Percentiles rank a stretch among this genome's conserved stretches.
Conservation (phyloP, 1,140 invertebrate genomes). For the Riptortus pedestris region DNA sequence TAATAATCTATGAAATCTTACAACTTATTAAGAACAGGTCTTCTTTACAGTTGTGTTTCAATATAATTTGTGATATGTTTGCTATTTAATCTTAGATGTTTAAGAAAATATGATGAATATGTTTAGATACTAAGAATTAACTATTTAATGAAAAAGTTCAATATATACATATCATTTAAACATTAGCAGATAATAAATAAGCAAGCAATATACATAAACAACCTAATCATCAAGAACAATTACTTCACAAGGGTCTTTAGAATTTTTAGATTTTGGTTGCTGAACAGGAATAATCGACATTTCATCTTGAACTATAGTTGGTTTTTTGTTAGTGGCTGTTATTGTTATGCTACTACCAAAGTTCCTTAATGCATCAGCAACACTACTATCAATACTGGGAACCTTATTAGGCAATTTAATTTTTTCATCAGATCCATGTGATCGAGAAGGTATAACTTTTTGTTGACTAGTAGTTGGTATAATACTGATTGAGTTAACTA, state of each 20-base stretch:
- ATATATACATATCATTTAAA: background rate
- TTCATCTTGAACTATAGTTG: background rate
- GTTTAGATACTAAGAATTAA: no score
- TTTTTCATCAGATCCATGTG: background rate
- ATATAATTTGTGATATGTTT: no score
- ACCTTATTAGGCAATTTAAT: background rate
- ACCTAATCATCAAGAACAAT: conserved; percentile 21
- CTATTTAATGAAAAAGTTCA: background rate
- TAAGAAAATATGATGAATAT: no score
- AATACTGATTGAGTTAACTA: conserved; percentile 16
- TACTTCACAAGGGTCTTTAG: conserved; percentile 14
- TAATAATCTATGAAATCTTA: no score
- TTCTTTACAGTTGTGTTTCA: no score
- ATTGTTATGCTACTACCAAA: conserved; percentile 26
- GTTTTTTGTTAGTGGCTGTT: conserved; percentile 17
- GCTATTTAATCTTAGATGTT: no score
- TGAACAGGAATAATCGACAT: background rate
- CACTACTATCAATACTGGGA: conserved; percentile 20
- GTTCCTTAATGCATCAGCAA: conserved; percentile 20
- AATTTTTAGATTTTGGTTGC: conserved; percentile 10
- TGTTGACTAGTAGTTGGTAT: conserved; percentile 3
- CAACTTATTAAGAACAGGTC: no score
- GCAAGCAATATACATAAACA: background rate
- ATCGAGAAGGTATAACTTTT: background rate
- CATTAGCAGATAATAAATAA: background rate